phyloP scores from a whole-genome alignment of 1,140 invertebrate genomes.

The Platorchestia sp. region DNA sequence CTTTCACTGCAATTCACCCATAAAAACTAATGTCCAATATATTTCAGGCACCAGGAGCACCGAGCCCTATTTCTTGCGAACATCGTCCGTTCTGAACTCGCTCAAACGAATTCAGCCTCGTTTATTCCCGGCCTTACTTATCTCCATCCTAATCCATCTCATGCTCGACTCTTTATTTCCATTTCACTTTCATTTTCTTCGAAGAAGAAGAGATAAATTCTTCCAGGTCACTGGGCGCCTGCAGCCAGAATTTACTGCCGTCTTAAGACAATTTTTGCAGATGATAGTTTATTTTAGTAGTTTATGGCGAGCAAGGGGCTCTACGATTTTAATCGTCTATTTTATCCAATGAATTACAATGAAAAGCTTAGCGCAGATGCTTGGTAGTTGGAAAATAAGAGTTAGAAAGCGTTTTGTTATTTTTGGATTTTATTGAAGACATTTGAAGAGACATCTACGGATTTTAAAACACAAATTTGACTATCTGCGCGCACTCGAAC shows the following conservation, averaged over 20 bases:
- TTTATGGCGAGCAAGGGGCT: neutral
- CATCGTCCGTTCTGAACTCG: neutral
- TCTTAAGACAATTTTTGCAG: neutral
- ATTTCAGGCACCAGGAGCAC: neutral
- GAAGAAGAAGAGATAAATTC: neutral
- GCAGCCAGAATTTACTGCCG: neutral
- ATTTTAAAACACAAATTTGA: neutral
- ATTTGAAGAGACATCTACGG: slow-evolving; percentile 15
- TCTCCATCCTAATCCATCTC: slow-evolving; percentile 6
- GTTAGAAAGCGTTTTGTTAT: neutral
- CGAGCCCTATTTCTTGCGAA: neutral
- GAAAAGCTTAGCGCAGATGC: neutral
- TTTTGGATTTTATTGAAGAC: neutral
- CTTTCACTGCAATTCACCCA: neutral
- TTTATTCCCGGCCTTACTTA: neutral
- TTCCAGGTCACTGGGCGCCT: slow-evolving; percentile 3
- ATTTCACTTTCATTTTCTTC: neutral
- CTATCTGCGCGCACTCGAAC: neutral
- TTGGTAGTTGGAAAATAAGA: neutral
- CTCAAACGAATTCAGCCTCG: neutral
- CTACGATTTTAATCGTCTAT: neutral
- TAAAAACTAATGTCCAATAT: neutral
- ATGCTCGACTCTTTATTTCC: neutral
- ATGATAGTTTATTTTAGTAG: neutral
- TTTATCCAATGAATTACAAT: neutral